These are phyloP conservation scores for Meteorus sp. DNA, from an alignment of 1,140 invertebrate species.

Conservation along the genomic window DNA sequence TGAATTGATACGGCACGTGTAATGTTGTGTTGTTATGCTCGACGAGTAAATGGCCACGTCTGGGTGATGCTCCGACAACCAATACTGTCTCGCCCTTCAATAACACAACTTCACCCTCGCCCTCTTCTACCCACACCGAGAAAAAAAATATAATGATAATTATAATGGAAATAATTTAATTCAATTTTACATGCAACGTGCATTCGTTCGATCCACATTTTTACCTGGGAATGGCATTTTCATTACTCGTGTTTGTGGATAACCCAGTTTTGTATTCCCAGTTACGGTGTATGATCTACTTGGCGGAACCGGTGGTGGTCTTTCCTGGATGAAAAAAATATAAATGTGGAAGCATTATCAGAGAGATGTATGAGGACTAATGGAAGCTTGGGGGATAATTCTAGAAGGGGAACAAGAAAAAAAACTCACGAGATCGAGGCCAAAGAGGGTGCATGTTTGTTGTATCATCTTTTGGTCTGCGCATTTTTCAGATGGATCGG, in stretches of 20 bases:
- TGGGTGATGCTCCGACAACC: slow-evolving; percentile 78
- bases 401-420: not conserved
- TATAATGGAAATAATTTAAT: not conserved
- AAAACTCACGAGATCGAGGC: slow-evolving; percentile 77
- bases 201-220: too few species aligned
- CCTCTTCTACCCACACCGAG: slow-evolving; percentile 61
- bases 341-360: too few species aligned
- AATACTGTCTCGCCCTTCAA: slow-evolving; percentile 81
- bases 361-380: too few species aligned
- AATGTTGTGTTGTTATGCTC: slow-evolving; percentile 79
- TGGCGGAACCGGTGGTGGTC: slow-evolving; percentile 86
- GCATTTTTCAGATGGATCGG: slow-evolving; percentile 75
- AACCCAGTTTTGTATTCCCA: slow-evolving; percentile 89
- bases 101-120: slow-evolving; percentile 65
- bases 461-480: slow-evolving; percentile 83
- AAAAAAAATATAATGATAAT: slow-evolving; percentile 17
- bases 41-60: slow-evolving; percentile 80
- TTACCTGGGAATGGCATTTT: slow-evolving; percentile 83
- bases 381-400: not conserved
- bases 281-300: slow-evolving; percentile 87
- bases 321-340: slow-evolving; percentile 64
- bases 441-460: slow-evolving; percentile 87
- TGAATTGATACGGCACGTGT: slow-evolving; percentile 85
- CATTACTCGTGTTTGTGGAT: slow-evolving; percentile 89
- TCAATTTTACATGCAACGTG: too few species aligned